phyloP scores from a whole-genome alignment of 2,797 vertebrate genomes.

The Pseudochaenichthys georgianus region DNA sequence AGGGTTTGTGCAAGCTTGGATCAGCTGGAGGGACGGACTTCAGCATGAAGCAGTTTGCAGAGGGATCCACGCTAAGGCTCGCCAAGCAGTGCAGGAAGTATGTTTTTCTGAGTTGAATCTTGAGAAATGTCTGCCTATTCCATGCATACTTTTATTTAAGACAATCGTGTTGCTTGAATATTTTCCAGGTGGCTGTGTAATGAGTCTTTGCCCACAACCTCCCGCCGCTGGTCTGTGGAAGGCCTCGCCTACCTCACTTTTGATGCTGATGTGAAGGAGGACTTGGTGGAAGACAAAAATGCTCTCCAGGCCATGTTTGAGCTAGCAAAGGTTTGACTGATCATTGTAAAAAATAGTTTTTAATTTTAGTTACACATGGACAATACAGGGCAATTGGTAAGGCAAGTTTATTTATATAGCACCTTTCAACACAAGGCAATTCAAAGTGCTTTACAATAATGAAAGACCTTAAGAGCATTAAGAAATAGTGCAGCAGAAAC shows the following conservation, averaged over 20 bases:
- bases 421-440: too few species aligned
- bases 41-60: slow-evolving; percentile 99
- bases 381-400: not conserved
- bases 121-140: slow-evolving; percentile 14
- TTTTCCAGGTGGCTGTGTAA: slow-evolving; percentile 94
- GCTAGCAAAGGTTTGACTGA: slow-evolving; percentile 88
- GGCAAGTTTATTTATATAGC: too few species aligned
- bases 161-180: too few species aligned
- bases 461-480: too few species aligned
- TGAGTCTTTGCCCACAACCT: slow-evolving; percentile 86
- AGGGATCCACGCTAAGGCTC: slow-evolving; percentile 95
- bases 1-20: slow-evolving; percentile 97
- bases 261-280: slow-evolving; percentile 97
- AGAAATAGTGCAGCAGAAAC: too few species aligned
- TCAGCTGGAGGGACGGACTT: slow-evolving; percentile 98
- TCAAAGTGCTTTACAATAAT: too few species aligned
- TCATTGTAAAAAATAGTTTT: slow-evolving; percentile 2
- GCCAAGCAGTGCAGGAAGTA: slow-evolving; percentile 99
- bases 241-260: slow-evolving; percentile 98
- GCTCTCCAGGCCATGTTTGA: slow-evolving; percentile 95
- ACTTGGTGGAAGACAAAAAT: slow-evolving; percentile 92
- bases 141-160: not conserved
- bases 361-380: not conserved
- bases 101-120: slow-evolving; percentile 58
- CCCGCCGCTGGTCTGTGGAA: slow-evolving; percentile 96